A percentile compares a stretch with the other conserved stretches of the same genome.
Conservation (phyloP, 2,888 invertebrate species). For the Apomyelois bistriatella region DNA sequence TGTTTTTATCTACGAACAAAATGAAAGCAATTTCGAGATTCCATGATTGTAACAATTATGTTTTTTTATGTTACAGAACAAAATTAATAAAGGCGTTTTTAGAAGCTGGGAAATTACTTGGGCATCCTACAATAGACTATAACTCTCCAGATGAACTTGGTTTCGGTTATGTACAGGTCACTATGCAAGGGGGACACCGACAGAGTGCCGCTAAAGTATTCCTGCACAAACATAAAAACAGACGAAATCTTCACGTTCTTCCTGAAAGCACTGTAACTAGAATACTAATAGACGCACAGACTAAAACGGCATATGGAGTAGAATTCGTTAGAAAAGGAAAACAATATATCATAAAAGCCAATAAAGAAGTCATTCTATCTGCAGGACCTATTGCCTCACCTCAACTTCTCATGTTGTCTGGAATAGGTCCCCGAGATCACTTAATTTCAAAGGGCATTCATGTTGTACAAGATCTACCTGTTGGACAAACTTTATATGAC, state of each 20-base stretch:
- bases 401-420: conserved; percentile 93
- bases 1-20: too few species aligned
- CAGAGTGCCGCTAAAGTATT: conserved; percentile 84
- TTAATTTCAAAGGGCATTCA: conserved; percentile 77
- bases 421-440: conserved; percentile 80
- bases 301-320: conserved; percentile 84
- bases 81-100: conserved; percentile 73
- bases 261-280: conserved; percentile 82
- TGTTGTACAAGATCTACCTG: conserved; percentile 82
- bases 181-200: conserved; percentile 79
- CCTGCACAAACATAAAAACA: conserved; percentile 78
- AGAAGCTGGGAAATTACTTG: conserved; percentile 82
- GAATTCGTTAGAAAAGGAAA: conserved; percentile 79
- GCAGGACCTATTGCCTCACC: conserved; percentile 94
- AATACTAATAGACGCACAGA: conserved; percentile 81
- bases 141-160: conserved; percentile 82
- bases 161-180: conserved; percentile 83
- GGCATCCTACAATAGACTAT: conserved; percentile 84
- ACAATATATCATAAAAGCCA: conserved; percentile 75
- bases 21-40: too few species aligned
- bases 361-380: conserved; percentile 90
- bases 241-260: conserved; percentile 84
- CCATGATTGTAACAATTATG: background rate
- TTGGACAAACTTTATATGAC: conserved; percentile 83
- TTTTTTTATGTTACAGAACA: conserved; percentile 46